A percentile compares a stretch with the other conserved stretches of the same genome.
These are phyloP conservation scores for Xiphydria camelus DNA, from an alignment of 2,888 invertebrate genomes.

Conservation along the genomic window DNA sequence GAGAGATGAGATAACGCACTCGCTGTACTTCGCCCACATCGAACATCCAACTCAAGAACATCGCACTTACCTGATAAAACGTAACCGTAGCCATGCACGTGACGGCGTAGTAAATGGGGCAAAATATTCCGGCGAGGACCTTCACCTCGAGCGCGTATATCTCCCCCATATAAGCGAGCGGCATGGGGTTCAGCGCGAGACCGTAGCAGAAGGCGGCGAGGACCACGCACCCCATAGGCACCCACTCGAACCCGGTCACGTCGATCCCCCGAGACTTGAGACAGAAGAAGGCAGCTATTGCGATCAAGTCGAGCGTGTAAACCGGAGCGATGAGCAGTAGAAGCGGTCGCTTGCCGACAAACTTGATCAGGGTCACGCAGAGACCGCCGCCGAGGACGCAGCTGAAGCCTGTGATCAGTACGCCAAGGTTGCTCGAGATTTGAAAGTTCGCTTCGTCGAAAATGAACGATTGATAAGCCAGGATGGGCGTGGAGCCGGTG, in stretches of 20 bases:
- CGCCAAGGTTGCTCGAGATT: constrained; percentile 43
- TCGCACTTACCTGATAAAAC: constrained; percentile 55
- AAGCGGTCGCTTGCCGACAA: constrained; percentile 44
- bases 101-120: constrained; percentile 48
- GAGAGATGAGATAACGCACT: no score
- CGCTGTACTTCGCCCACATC: no score
- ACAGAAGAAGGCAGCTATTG: constrained; percentile 45
- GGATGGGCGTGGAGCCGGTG: constrained; percentile 48
- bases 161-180: constrained; percentile 51
- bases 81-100: constrained; percentile 43
- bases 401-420: constrained; percentile 43
- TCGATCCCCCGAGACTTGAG: constrained; percentile 34
- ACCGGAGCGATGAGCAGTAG: constrained; percentile 42
- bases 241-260: constrained; percentile 40
- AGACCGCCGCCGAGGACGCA: constrained; percentile 44
- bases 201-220: constrained; percentile 47
- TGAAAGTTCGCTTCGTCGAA: constrained; percentile 44
- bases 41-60: no score
- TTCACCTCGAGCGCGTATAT: constrained; percentile 52
- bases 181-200: constrained; percentile 50
- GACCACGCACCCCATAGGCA: constrained; percentile 48
- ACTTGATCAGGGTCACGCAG: constrained; percentile 46
- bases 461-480: constrained; percentile 51
- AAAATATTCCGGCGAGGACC: constrained; percentile 48
- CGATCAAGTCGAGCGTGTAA: constrained; percentile 36